Percentiles rank a stretch among this genome's conserved stretches.
Evolutionary conservation across 2,888 invertebrate species (phyloP).

Genomic region (Archips xylosteana): DNA sequence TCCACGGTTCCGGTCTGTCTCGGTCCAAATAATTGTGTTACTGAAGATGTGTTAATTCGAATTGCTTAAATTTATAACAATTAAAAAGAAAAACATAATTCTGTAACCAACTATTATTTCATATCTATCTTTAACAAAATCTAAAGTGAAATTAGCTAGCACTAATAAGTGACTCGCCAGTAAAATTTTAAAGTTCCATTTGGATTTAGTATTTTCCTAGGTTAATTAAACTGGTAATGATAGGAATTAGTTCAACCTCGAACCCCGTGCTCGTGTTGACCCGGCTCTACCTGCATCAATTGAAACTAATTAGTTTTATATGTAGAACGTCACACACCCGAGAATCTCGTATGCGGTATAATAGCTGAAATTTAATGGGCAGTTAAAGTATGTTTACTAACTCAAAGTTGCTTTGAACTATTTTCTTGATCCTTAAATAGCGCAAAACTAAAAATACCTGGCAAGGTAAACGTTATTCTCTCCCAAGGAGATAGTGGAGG

Average conservation of each 20-base stretch:
- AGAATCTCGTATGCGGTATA: background rate
- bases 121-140: background rate
- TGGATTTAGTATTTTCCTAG: background rate
- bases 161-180: background rate
- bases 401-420: constrained; percentile 48
- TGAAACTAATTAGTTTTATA: constrained; percentile 76
- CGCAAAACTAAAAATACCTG: constrained; percentile 45
- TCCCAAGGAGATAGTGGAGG: constrained; percentile 60
- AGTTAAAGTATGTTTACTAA: constrained; percentile 38
- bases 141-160: background rate
- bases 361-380: background rate
- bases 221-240: constrained; percentile 53
- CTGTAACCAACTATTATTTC: background rate
- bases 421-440: constrained; percentile 45
- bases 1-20: constrained; percentile 71
- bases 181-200: background rate
- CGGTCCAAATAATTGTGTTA: constrained; percentile 64
- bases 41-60: constrained; percentile 63
- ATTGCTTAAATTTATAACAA: constrained; percentile 48
- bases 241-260: constrained; percentile 71
- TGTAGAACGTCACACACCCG: constrained; percentile 47
- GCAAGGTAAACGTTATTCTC: constrained; percentile 50
- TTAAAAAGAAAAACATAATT: background rate
- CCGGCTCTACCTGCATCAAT: constrained; percentile 61
- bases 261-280: constrained; percentile 56